Base-by-base conservation (phyloP, 1,140 invertebrate species). In the Drosophila ficusphila region DNA sequence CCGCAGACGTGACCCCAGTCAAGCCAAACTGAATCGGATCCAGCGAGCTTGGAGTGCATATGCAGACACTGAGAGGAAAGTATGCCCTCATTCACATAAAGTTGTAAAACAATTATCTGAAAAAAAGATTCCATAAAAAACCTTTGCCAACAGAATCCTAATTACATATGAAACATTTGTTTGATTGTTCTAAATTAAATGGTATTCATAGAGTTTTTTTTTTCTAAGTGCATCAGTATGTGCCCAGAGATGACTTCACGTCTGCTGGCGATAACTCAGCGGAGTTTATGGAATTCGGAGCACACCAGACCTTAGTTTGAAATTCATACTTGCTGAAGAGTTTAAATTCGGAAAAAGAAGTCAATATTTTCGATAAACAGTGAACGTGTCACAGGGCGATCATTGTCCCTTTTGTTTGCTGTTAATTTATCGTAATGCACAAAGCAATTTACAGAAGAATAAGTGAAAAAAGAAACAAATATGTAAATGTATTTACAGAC, bases 241-340 rank as follows among this genome's bases (percentile, higher is more conserved):
- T 48, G 54, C 46, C 62, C 70, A 39, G 48, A 83, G 88, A 90
- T 86, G 86, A 90, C 75, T 79, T 60, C 88, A 90, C 88, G 88
- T 90, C 88, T 86, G 61, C 70, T 48, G 62, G 75, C 78, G 88
- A 90, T 90, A 90, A 89, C 79, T 89, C 79, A 67, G 62, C 29
- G 14, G 41, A 67, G 83, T 88, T 89, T 88, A 88, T 89, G 49
- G 53, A 78, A 54, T 44, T 41, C 34, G 44, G 51, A 25, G 38
- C 48, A 51, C 39, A 46, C 56, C 67, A 39, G 51, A 56, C 18
- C 38, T 36, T 18, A 27, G 44, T 51, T 34, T 60, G 69, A 71
- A 75, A 79, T 60, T 51, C 62, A 39, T 51, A 48, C 27, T 18
- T 34, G 38, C 21, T 44, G 7, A 9, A 65, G 23, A 83, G 54